Evolutionary conservation across 2,888 invertebrate genomes (phyloP), one percentile per base, ranked within the genome.

Genomic region (Mimachlamys varia): DNA sequence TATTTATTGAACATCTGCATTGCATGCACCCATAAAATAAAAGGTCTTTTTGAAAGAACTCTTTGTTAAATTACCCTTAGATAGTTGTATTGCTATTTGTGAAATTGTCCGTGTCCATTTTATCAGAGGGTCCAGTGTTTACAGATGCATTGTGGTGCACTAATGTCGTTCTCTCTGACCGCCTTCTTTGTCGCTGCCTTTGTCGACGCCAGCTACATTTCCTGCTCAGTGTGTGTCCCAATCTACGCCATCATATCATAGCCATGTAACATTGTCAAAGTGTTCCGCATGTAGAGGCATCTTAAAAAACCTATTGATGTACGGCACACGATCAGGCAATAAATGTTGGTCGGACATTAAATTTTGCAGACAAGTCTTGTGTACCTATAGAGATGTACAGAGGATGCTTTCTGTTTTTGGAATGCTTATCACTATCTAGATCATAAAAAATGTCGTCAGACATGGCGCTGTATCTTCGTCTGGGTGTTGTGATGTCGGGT

Each of bases 21-120:
- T 33, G 33, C 76, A 76, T 76, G 76, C 33, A 76, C 33, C 76
- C 33, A 76, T 76, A 22, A 76, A 76, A 76, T 76, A 76, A 44
- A 44, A 13, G 17, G 33, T 22, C 12, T 33, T 76, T 22, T 76
- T 12, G 12, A 58, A 22, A 27, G 33, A 76, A 76, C 76, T 33
- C 76, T 76, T 76, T 76, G 76, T 76, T 27, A 76, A 76, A 76
- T 76, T 76, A 33, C 17, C 27, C 76, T 7, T 58, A 76, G 76
- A 76, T 27, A 76, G 0, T 44, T 76, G 76, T 33, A 76, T 76
- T 76, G 76, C 22, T 76, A 27, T 76, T 76, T 33, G 76, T 76
- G 27, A 33, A 76, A 76, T 76, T 76, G 76, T 76, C 33, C 27
- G 12, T 76, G 76, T 33, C 76, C 33, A 33, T 76, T 27, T 76